Evolutionary conservation across 2,888 invertebrate species (phyloP).

Genomic region (Antitype chi): DNA sequence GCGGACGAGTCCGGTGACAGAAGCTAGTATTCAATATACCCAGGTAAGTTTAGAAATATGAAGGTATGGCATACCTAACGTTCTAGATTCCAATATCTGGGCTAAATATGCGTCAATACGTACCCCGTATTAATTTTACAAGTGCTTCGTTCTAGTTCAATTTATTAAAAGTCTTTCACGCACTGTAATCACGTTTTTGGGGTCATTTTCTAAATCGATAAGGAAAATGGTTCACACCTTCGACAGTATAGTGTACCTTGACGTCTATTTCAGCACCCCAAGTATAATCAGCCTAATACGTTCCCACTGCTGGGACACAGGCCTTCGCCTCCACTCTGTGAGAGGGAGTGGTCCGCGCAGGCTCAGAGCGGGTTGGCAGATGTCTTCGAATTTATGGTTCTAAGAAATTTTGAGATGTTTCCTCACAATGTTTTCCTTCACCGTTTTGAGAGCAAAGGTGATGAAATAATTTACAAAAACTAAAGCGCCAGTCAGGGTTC

Average conservation of each 20-base stretch:
- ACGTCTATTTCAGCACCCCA: not conserved
- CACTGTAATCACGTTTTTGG: not conserved
- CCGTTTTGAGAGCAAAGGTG: no score
- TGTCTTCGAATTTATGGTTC: no score
- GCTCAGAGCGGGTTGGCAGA: no score
- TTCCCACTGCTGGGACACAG: no score
- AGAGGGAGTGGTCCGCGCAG: no score
- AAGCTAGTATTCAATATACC: not conserved
- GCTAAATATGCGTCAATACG: slow-evolving; percentile 32
- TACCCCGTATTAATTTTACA: slow-evolving; percentile 39
- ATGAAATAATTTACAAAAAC: no score
- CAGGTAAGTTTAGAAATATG: not conserved
- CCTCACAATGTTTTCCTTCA: no score
- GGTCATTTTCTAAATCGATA: not conserved
- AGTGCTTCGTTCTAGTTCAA: slow-evolving; percentile 28
- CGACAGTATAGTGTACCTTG: not conserved
- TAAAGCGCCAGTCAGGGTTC: no score
- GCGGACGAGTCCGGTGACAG: no score
- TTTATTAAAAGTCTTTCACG: slow-evolving; percentile 27
- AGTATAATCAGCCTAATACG: no score
- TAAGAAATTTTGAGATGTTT: no score
- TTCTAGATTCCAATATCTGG: slow-evolving; percentile 13
- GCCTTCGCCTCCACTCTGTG: no score
- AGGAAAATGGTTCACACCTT: not conserved
- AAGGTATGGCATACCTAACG: slow-evolving; percentile 12